Base-by-base conservation (phyloP, 1,140 invertebrate genomes). In the Octopus sinensis region DNA sequence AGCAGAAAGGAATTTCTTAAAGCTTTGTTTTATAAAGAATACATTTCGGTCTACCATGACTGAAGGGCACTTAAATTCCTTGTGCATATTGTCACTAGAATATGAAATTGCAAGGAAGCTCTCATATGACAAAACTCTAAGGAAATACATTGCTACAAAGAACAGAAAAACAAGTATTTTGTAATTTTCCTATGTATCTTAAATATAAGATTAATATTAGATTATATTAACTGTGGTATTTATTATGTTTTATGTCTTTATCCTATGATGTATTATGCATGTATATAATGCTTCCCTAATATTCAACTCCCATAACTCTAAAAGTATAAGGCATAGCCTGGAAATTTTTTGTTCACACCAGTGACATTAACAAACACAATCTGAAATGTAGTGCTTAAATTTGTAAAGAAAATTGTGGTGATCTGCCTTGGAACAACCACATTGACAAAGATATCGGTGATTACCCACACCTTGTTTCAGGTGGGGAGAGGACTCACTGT, bases 321-420 rank as follows among this genome's bases (percentile, higher is more conserved):
- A 68, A 68, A 68, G 12, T 68, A 68, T 68, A 68, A 68, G 62
- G 62, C 62, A 68, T 68, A 68, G 62, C 62, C 62, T 68, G n/a
- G 62, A n/a, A 68, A 68, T 2, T 68, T 2, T 68, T 68, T 68
- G n/a, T 68, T 68, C 62, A 68, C 62, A 68, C 62, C 62, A 68
- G 62, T 13, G 62, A 68, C 62, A 2, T 68, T 68, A 3, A 68
- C 62, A 68, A 68, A 13, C 62, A 68, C 12, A 3, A 68, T 68
- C 62, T 68, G 62, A 68, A n/a, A 68, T 68, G 62, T 68, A 68
- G 62, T 68, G 62, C 12, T 68, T 68, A 68, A 68, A 68, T 68
- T 68, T 68, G 12, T 68, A 68, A 68, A 68, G n/a, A 68, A 68
- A 43, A 43, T 43, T 68, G 62, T 68, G 62, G 62, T 68, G 62